Percentiles rank a stretch among this genome's conserved stretches.
These are phyloP conservation scores for Argyrosomus japonicus DNA, from an alignment of 2,113 vertebrate species.

Conservation along the genomic window DNA sequence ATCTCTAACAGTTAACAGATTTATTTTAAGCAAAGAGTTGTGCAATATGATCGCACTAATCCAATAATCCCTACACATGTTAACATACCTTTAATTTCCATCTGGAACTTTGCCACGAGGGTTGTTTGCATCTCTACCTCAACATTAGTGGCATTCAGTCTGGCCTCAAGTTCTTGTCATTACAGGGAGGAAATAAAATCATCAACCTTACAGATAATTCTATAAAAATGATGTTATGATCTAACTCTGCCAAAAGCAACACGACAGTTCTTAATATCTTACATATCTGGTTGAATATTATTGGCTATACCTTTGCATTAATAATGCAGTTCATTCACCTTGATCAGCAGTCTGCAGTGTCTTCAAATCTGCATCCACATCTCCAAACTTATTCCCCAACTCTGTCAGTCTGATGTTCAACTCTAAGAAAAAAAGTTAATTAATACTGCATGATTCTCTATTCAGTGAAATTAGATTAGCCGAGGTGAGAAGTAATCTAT, in stretches of 20 bases:
- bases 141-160: slow-evolving; percentile 15
- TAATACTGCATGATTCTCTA: slow-evolving; percentile 35
- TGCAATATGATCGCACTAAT: background rate
- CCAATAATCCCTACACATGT: background rate
- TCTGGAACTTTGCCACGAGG: slow-evolving; percentile 12
- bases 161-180: slow-evolving; percentile 11
- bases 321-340: background rate
- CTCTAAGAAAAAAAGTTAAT: background rate
- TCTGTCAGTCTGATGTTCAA: slow-evolving; percentile 11
- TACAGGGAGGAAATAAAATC: background rate
- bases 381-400: slow-evolving; percentile 1
- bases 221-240: background rate
- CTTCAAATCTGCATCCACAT: background rate
- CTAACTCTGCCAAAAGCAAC: background rate
- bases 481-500: slow-evolving; percentile 4
- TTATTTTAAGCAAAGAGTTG: background rate
- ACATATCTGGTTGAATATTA: background rate
- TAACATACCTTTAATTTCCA: slow-evolving; percentile 8
- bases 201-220: background rate
- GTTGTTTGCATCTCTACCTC: background rate
- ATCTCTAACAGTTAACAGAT: slow-evolving; percentile 10
- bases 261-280: background rate
- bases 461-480: slow-evolving; percentile 17
- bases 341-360: slow-evolving; percentile 21
- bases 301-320: background rate